These are phyloP conservation scores for Dryocosmus kuriphilus DNA, from an alignment of 2,888 invertebrate genomes.

Conservation along the genomic window DNA sequence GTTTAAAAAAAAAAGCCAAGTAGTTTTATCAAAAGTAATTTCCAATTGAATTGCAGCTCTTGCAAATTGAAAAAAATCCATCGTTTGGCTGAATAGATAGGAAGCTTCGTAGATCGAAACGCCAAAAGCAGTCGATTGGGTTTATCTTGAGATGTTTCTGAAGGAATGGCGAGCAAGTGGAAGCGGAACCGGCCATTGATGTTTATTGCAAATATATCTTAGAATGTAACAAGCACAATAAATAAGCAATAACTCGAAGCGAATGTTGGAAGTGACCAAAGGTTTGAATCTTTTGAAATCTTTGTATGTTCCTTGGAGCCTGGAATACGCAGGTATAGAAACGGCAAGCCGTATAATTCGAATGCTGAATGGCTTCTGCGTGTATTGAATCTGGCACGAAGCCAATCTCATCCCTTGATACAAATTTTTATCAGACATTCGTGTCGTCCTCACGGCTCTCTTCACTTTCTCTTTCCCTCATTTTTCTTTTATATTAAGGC, in stretches of 20 bases:
- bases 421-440: slow-evolving; percentile 58
- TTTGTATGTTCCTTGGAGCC: slow-evolving; percentile 24
- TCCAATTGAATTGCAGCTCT: neutral
- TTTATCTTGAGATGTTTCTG: slow-evolving; percentile 13
- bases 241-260: slow-evolving; percentile 25
- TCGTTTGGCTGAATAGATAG: neutral
- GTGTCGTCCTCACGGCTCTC: slow-evolving; percentile 32
- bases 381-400: slow-evolving; percentile 57
- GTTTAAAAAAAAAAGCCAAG: too few relatives aligned
- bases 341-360: slow-evolving; percentile 44
- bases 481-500: neutral
- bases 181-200: slow-evolving; percentile 7
- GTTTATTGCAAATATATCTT: slow-evolving; percentile 26
- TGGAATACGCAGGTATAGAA: slow-evolving; percentile 28
- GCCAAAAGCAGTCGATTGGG: neutral
- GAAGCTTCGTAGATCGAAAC: neutral
- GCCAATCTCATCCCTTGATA: slow-evolving; percentile 59
- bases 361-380: slow-evolving; percentile 56
- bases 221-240: neutral
- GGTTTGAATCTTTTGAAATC: slow-evolving; percentile 17
- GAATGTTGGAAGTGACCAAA: slow-evolving; percentile 26
- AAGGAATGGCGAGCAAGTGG: neutral
- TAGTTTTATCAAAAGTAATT: neutral
- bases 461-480: slow-evolving; percentile 13
- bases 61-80: neutral